Evolutionary conservation across 2,113 vertebrate species (phyloP).

Genomic region (Polypterus bichir): DNA sequence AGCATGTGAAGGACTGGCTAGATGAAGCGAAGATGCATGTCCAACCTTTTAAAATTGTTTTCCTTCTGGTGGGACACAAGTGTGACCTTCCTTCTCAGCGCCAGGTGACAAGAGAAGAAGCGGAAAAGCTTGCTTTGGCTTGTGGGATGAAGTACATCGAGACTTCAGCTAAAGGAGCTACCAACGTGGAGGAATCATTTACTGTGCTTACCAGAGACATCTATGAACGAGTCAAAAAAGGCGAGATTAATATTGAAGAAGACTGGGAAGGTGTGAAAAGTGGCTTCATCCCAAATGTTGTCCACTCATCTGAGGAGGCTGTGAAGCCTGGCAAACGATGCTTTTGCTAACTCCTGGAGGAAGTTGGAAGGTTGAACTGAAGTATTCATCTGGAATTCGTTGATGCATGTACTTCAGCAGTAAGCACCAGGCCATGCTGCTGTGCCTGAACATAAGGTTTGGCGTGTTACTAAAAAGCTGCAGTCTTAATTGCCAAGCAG

Average conservation of each 20-base stretch:
- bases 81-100: conserved; percentile 54
- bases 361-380: too few species aligned
- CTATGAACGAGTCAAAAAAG: conserved; percentile 61
- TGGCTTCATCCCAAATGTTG: conserved; percentile 59
- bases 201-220: conserved; percentile 59
- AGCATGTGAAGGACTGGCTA: conserved; percentile 61
- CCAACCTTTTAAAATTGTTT: conserved; percentile 58
- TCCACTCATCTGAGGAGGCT: conserved; percentile 64
- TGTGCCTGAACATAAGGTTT: too few species aligned
- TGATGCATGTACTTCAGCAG: too few species aligned
- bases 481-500: too few species aligned
- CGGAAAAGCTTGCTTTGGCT: conserved; percentile 52
- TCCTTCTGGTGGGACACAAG: conserved; percentile 63
- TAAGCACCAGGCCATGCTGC: too few species aligned
- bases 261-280: conserved; percentile 70
- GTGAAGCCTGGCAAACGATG: conserved; percentile 53
- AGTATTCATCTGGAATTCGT: too few species aligned
- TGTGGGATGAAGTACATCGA: conserved; percentile 65
- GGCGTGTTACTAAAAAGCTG: too few species aligned
- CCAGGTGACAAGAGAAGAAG: conserved; percentile 58
- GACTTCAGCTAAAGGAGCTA: conserved; percentile 61
- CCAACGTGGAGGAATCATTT: conserved; percentile 63
- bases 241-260: conserved; percentile 61
- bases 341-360: conserved; percentile 35
- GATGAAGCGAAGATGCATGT: conserved; percentile 60